A percentile compares a stretch with the other conserved stretches of the same genome.
Evolutionary conservation across 2,113 vertebrate genomes (phyloP).

Genomic region (Chaetura pelagica): DNA sequence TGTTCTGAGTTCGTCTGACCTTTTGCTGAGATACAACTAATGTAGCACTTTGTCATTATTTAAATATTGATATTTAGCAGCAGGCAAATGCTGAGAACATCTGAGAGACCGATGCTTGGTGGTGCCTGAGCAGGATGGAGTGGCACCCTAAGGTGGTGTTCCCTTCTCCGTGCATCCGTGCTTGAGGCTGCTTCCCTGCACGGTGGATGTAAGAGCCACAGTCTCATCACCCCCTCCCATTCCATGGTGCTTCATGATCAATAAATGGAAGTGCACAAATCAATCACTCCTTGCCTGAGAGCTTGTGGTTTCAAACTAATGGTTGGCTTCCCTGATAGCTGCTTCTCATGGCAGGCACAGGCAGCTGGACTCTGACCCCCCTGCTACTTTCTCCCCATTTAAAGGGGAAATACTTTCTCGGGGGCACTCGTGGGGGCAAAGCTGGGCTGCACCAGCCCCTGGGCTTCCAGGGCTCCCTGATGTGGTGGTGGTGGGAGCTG

Average conservation of each 20-base stretch:
- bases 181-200: neutral
- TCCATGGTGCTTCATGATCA: neutral
- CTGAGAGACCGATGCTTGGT: neutral
- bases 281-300: neutral
- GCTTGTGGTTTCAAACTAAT: neutral
- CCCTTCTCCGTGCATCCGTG: fast-evolving
- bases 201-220: fast-evolving
- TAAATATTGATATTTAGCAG: neutral
- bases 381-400: neutral
- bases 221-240: neutral
- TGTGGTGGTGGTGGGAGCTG: neutral
- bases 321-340: neutral
- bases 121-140: too few species aligned
- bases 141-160: too few species aligned
- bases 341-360: neutral
- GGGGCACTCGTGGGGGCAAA: neutral
- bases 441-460: neutral
- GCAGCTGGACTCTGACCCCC: neutral
- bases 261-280: neutral
- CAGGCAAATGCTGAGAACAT: neutral
- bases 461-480: neutral
- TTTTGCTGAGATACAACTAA: neutral
- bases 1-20: neutral
- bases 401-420: neutral
- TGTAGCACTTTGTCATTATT: neutral